Conservation (phyloP, 2,113 vertebrate species). For the Rissa tridactyla region DNA sequence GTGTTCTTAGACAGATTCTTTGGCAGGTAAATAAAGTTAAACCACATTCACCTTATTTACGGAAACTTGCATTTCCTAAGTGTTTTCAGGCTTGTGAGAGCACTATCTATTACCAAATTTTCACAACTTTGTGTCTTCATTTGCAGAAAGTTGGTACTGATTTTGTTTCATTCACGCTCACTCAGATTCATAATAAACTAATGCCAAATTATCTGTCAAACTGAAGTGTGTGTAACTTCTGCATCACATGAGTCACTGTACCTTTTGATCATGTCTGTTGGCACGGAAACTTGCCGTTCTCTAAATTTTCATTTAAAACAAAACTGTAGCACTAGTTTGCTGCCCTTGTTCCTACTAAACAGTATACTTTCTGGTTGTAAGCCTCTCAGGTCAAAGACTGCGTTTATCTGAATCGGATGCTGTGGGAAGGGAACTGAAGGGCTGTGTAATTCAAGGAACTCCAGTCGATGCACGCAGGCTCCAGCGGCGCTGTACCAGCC, state of each 20-base stretch:
- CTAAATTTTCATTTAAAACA: slow-evolving; percentile 7
- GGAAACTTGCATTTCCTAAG: slow-evolving; percentile 60
- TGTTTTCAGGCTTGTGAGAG: slow-evolving; percentile 68
- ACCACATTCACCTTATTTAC: slow-evolving; percentile 62
- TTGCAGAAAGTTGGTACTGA: slow-evolving; percentile 71
- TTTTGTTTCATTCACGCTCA: slow-evolving; percentile 69
- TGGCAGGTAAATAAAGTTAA: slow-evolving; percentile 65
- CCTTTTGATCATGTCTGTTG: slow-evolving; percentile 45
- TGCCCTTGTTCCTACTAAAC: neutral
- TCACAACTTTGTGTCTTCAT: slow-evolving; percentile 65
- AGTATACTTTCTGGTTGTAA: slow-evolving; percentile 45
- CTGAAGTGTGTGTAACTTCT: slow-evolving; percentile 62
- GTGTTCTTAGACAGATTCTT: slow-evolving; percentile 69
- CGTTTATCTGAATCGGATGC: neutral
- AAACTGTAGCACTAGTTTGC: slow-evolving; percentile 43
- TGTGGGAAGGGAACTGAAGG: neutral
- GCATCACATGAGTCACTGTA: slow-evolving; percentile 41
- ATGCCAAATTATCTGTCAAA: slow-evolving; percentile 75
- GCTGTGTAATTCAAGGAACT: neutral
- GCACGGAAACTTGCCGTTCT: slow-evolving; percentile 28
- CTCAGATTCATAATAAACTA: slow-evolving; percentile 74
- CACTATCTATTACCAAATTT: slow-evolving; percentile 51
- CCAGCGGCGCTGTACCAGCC: neutral
- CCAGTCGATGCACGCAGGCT: neutral
- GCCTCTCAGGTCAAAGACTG: slow-evolving; percentile 55